phyloP scores from a whole-genome alignment of 2,113 vertebrate genomes.

The Apistogramma diplotaenia region DNA sequence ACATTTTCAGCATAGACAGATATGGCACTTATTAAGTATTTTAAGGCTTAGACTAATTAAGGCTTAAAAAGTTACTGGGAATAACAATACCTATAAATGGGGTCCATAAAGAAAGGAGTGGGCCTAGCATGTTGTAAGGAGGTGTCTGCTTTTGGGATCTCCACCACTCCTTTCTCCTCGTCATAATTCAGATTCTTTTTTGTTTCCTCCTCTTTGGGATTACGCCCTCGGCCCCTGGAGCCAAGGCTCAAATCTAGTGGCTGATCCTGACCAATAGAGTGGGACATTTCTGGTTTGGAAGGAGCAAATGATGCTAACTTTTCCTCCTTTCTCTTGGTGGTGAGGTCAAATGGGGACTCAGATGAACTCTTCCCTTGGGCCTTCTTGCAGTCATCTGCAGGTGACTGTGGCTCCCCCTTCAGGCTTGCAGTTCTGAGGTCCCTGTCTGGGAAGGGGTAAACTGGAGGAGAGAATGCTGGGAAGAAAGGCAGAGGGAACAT shows the following conservation, averaged over 20 bases:
- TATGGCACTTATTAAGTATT: background rate
- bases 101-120: conserved; percentile 99
- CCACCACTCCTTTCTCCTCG: conserved; percentile 82
- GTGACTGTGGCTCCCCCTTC: conserved; percentile 88
- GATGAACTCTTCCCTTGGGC: conserved; percentile 82
- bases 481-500: conserved; percentile 99
- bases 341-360: conserved; percentile 96
- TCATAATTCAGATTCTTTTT: conserved; percentile 85
- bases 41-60: background rate
- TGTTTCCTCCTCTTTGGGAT: conserved; percentile 77
- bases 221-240: conserved; percentile 78
- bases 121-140: conserved; percentile 95
- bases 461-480: conserved; percentile 95
- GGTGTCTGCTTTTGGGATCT: conserved; percentile 83
- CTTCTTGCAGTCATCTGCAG: conserved; percentile 86
- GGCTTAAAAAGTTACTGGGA: conserved; percentile 41
- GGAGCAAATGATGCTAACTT: conserved; percentile 78
- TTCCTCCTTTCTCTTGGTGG: conserved; percentile 93
- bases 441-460: conserved; percentile 96
- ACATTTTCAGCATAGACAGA: background rate
- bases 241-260: conserved; percentile 95
- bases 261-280: conserved; percentile 86
- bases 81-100: conserved; percentile 97
- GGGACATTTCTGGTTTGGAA: conserved; percentile 79
- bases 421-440: conserved; percentile 86